Conservation (phyloP, 2,888 invertebrate species). For the Selenia dentaria region DNA sequence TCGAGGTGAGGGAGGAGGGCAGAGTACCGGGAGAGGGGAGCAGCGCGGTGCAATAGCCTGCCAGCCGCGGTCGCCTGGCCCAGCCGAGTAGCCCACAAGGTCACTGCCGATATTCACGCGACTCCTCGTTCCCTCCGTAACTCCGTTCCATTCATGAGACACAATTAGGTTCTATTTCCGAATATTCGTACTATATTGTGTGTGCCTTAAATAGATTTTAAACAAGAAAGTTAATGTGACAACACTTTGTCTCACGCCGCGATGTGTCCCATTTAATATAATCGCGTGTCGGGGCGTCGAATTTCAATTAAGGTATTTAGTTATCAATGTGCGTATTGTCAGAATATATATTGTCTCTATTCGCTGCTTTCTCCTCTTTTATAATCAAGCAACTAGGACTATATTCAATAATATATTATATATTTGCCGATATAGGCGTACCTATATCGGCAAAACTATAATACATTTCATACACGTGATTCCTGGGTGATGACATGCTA, state of each 20-base stretch:
- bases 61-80: constrained; percentile 37
- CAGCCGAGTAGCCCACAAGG: constrained; percentile 64
- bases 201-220: constrained; percentile 5
- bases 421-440: too few species aligned
- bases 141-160: constrained; percentile 63
- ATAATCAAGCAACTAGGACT: too few species aligned
- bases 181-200: constrained; percentile 33
- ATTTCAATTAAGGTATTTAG: too few species aligned
- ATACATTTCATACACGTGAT: too few species aligned
- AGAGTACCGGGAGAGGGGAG: constrained; percentile 31
- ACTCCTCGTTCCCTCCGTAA: constrained; percentile 29
- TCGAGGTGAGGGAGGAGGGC: constrained; percentile 30
- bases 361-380: too few species aligned
- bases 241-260: not conserved
- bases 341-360: too few species aligned
- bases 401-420: too few species aligned
- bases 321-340: too few species aligned
- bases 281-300: too few species aligned
- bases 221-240: not conserved
- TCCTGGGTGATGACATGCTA: too few species aligned
- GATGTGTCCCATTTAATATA: not conserved
- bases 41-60: constrained; percentile 63
- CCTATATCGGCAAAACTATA: too few species aligned
- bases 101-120: constrained; percentile 71
- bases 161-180: constrained; percentile 58